These are phyloP conservation scores for Gymnothorax reevesii DNA, from an alignment of 2,797 vertebrate genomes.

Conservation along the genomic window DNA sequence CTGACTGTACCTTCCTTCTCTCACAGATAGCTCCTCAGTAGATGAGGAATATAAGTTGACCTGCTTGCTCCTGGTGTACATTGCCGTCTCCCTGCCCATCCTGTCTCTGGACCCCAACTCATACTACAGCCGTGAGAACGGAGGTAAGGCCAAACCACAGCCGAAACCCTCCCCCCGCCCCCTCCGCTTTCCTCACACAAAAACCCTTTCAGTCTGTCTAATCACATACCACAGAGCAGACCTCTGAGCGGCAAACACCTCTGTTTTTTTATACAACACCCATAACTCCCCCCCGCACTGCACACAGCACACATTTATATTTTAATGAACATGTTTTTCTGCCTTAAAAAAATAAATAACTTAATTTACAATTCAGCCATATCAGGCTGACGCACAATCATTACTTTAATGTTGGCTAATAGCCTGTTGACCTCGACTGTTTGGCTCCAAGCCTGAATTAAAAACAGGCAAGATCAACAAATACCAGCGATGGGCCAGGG, in stretches of 20 bases:
- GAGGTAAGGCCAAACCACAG: conserved; percentile 71
- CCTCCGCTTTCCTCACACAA: not conserved
- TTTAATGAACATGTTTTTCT: conserved; percentile 65
- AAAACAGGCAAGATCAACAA: conserved; percentile 56
- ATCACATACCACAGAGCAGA: not conserved
- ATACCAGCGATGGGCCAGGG: conserved; percentile 51
- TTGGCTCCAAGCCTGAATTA: conserved; percentile 59
- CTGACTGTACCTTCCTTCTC: not conserved
- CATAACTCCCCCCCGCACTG: conserved; percentile 9
- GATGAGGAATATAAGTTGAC: conserved; percentile 91
- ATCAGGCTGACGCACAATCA: conserved; percentile 62
- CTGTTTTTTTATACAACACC: not conserved
- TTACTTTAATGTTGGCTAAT: conserved; percentile 65
- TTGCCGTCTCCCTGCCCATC: conserved; percentile 84
- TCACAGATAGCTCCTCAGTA: conserved; percentile 75
- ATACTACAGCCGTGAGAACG: conserved; percentile 78
- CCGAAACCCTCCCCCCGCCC: not conserved
- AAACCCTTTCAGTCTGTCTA: not conserved
- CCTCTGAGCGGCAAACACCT: not conserved
- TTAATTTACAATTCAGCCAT: conserved; percentile 65
- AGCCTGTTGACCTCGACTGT: conserved; percentile 52
- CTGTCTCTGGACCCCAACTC: conserved; percentile 80
- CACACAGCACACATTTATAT: conserved; percentile 38
- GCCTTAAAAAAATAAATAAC: conserved; percentile 42
- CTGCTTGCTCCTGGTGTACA: conserved; percentile 86